Percentiles rank a stretch among this genome's conserved stretches.
These are phyloP conservation scores for Nestor notabilis DNA, from an alignment of 2,113 vertebrate genomes.

Conservation along the genomic window DNA sequence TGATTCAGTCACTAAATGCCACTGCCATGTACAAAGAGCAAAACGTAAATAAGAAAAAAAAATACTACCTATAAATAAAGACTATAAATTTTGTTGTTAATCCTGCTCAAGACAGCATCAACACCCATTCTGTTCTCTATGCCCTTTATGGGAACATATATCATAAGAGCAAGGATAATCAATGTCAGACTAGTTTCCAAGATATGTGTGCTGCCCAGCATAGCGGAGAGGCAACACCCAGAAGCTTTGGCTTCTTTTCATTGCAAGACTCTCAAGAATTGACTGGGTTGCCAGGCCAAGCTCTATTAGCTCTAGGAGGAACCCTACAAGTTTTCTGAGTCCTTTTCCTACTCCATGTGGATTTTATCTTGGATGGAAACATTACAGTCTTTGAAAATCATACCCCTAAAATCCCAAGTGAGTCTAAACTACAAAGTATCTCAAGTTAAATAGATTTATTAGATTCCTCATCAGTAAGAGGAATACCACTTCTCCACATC, in stretches of 20 bases:
- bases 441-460: not conserved
- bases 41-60: not conserved
- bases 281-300: not conserved
- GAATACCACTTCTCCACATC: not conserved
- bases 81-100: not conserved
- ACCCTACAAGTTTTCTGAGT: not conserved
- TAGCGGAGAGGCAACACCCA: not conserved
- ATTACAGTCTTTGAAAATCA: not conserved
- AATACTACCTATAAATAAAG: not conserved
- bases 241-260: not conserved
- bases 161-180: not conserved
- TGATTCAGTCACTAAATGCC: not conserved
- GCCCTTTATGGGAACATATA: not conserved
- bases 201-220: not conserved
- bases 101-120: not conserved
- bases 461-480: not conserved
- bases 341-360: not conserved
- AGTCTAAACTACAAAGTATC: not conserved
- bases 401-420: not conserved
- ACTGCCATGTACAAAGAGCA: not conserved
- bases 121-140: not conserved
- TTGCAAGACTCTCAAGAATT: not conserved
- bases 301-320: not conserved
- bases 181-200: not conserved
- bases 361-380: not conserved